Evolutionary conservation across 2,888 invertebrate species (phyloP).

Genomic region (Lithophane socia): DNA sequence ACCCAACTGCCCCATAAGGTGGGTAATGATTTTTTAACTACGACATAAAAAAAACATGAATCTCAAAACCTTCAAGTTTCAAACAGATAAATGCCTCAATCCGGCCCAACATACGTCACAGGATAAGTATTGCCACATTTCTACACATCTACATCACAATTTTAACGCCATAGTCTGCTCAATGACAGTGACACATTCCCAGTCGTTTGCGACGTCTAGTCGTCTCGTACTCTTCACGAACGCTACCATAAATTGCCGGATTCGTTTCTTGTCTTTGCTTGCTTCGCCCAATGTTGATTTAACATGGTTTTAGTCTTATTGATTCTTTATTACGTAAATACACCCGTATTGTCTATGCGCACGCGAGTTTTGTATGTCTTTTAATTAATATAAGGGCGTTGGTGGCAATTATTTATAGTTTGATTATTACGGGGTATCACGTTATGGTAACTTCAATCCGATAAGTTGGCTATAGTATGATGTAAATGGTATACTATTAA

Average conservation of each 20-base stretch:
- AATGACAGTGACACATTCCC: slow-evolving; percentile 80
- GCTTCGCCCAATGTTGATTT: slow-evolving; percentile 90
- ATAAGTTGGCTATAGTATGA: not conserved
- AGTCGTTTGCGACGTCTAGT: slow-evolving; percentile 81
- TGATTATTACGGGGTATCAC: slow-evolving; percentile 66
- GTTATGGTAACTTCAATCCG: slow-evolving; percentile 44
- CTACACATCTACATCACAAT: not conserved
- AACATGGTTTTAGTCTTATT: slow-evolving; percentile 90
- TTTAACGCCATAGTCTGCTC: slow-evolving; percentile 57
- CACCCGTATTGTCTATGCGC: slow-evolving; percentile 88
- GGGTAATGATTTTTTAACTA: too few species aligned
- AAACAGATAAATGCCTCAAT: not conserved
- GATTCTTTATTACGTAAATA: slow-evolving; percentile 89
- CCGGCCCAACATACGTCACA: not conserved
- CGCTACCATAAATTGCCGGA: slow-evolving; percentile 88
- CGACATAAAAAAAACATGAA: not conserved
- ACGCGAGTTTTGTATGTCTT: slow-evolving; percentile 82
- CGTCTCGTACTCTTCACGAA: slow-evolving; percentile 76
- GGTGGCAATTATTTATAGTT: slow-evolving; percentile 78
- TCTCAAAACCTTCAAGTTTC: not conserved
- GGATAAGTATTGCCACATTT: not conserved
- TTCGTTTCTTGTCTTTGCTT: slow-evolving; percentile 89
- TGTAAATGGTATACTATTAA: too few species aligned
- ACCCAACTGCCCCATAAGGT: too few species aligned
- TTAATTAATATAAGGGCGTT: slow-evolving; percentile 87